A percentile compares a stretch with the other conserved stretches of the same genome.
Conservation (phyloP, 23 tunicate species). For the Ascidia mentula region DNA sequence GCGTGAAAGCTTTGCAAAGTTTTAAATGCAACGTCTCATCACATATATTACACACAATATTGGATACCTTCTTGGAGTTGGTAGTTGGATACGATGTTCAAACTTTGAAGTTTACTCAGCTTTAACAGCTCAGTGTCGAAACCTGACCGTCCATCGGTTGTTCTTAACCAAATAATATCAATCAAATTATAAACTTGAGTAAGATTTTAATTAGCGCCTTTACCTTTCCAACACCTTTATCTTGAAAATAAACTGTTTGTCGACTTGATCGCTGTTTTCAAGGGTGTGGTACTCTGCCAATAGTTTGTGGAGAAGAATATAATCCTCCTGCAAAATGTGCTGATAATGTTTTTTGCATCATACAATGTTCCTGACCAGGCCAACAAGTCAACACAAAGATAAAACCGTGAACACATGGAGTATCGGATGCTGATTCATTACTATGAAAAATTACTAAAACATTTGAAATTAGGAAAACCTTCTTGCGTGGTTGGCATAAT, state of each 20-base stretch:
- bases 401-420: too few relatives aligned
- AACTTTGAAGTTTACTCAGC: not conserved
- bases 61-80: not conserved
- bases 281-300: not conserved
- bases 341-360: not conserved
- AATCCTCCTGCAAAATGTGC: not conserved
- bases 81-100: not conserved
- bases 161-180: not conserved
- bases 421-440: not conserved
- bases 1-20: too few relatives aligned
- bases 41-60: too few relatives aligned
- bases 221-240: not conserved
- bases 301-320: conserved; percentile 1
- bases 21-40: too few relatives aligned
- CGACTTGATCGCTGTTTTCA: not conserved
- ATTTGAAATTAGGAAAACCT: too few relatives aligned
- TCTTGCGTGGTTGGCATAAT: too few relatives aligned
- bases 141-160: not conserved
- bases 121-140: not conserved
- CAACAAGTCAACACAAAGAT: too few relatives aligned
- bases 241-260: not conserved
- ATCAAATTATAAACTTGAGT: too few relatives aligned
- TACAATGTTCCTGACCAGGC: too few relatives aligned
- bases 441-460: not conserved
- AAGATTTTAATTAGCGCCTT: not conserved